Conservation (phyloP, 2,797 vertebrate species). For the Premnoplex brunnescens region DNA sequence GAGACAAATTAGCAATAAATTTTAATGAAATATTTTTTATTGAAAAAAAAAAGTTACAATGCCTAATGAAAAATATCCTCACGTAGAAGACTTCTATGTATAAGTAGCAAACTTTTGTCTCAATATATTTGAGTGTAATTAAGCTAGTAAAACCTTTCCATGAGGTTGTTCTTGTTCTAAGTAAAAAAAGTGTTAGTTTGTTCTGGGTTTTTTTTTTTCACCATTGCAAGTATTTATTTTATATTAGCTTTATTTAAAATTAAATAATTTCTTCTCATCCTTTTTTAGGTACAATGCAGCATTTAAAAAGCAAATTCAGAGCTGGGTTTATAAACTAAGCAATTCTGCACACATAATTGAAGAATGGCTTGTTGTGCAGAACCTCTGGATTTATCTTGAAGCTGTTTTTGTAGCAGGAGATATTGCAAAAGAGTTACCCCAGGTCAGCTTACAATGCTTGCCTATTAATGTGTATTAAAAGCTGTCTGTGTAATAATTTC, state of each 20-base stretch:
- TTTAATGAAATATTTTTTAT: background rate
- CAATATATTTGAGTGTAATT: background rate
- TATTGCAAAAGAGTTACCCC: slow-evolving; percentile 80
- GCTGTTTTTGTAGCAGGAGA: slow-evolving; percentile 81
- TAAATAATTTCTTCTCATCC: background rate
- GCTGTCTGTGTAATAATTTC: background rate
- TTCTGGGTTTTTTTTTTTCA: background rate
- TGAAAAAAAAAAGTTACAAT: background rate
- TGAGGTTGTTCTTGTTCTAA: background rate
- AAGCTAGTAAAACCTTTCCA: background rate
- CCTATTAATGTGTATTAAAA: background rate
- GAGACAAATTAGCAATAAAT: background rate
- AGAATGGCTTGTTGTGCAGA: slow-evolving; percentile 81
- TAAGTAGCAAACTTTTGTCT: background rate
- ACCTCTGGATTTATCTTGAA: slow-evolving; percentile 82
- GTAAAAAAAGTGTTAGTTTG: background rate
- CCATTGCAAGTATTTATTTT: background rate
- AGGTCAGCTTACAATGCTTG: slow-evolving; percentile 64
- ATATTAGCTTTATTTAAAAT: background rate
- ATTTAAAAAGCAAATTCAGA: slow-evolving; percentile 81
- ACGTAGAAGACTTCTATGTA: background rate
- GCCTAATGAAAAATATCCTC: background rate
- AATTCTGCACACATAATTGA: slow-evolving; percentile 78
- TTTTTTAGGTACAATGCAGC: slow-evolving; percentile 74
- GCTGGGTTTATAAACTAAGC: slow-evolving; percentile 76